These are phyloP conservation scores for Megamerina dolium DNA, from an alignment of 2,888 invertebrate genomes.

Conservation along the genomic window DNA sequence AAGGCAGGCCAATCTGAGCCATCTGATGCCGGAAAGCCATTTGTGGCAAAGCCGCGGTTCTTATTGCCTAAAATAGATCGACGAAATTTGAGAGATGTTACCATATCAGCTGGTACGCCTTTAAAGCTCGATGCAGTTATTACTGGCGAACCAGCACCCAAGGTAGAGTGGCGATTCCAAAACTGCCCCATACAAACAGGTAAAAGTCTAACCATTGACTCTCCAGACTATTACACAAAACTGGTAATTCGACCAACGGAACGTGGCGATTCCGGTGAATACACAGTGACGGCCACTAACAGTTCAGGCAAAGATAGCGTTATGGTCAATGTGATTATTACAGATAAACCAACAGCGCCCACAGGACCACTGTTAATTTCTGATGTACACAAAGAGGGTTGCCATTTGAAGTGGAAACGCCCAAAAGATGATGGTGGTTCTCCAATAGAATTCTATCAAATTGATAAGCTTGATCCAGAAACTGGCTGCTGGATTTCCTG, in stretches of 20 bases:
- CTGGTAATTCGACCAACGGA: conserved; percentile 73
- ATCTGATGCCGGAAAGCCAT: conserved; percentile 79
- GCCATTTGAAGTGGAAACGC: conserved; percentile 91
- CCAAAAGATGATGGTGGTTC: conserved; percentile 92
- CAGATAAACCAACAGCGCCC: conserved; percentile 81
- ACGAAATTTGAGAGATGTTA: conserved; percentile 81
- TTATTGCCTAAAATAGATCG: conserved; percentile 95
- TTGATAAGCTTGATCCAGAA: conserved; percentile 90
- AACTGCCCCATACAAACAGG: conserved; percentile 65
- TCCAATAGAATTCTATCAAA: conserved; percentile 92
- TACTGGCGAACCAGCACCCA: conserved; percentile 92
- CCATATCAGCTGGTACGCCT: conserved; percentile 85
- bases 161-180: conserved; percentile 85
- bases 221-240: conserved; percentile 82
- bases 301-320: conserved; percentile 82
- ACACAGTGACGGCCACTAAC: conserved; percentile 78
- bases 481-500: conserved; percentile 87
- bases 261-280: conserved; percentile 80
- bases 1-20: conserved; percentile 92
- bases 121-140: conserved; percentile 91
- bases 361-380: conserved; percentile 84
- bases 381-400: conserved; percentile 89
- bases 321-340: conserved; percentile 73
- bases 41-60: conserved; percentile 79
- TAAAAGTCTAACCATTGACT: conserved; percentile 75